Percentiles rank a stretch among this genome's conserved stretches.
phyloP scores from a whole-genome alignment of 1,140 invertebrate species.

The Aporrectodea caliginosa region DNA sequence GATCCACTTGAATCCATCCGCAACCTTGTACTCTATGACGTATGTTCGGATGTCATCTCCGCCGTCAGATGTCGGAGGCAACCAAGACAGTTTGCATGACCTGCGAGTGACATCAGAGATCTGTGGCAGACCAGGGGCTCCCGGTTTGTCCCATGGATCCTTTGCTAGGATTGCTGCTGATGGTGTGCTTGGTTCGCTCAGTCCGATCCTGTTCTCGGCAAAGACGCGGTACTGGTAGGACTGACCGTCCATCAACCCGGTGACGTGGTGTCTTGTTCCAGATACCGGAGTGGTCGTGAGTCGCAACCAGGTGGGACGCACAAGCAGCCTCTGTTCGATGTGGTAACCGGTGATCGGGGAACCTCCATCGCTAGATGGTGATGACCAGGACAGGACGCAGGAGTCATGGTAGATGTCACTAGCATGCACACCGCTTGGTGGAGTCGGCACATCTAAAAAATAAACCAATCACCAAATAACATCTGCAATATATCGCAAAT shows the following conservation, averaged over 20 bases:
- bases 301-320: conserved; percentile 62
- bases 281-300: conserved; percentile 68
- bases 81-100: conserved; percentile 41
- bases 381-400: conserved; percentile 86
- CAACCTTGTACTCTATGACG: conserved; percentile 88
- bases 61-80: conserved; percentile 82
- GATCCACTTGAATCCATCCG: conserved; percentile 88
- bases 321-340: conserved; percentile 73
- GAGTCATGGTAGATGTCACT: conserved; percentile 90
- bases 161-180: conserved; percentile 82
- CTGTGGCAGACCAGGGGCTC: neutral
- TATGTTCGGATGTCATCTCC: conserved; percentile 77
- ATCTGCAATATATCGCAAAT: too few species aligned
- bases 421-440: conserved; percentile 77
- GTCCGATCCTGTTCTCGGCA: conserved; percentile 92
- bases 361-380: conserved; percentile 76
- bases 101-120: conserved; percentile 27
- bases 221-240: conserved; percentile 96
- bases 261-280: conserved; percentile 65
- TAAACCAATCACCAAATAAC: too few species aligned
- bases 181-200: conserved; percentile 88
- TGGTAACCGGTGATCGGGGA: conserved; percentile 90
- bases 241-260: conserved; percentile 84
- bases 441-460: conserved; percentile 74
- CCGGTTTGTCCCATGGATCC: conserved; percentile 77